Base-by-base conservation (phyloP, 2,113 vertebrate genomes). In the Rhadina sibilatrix region DNA sequence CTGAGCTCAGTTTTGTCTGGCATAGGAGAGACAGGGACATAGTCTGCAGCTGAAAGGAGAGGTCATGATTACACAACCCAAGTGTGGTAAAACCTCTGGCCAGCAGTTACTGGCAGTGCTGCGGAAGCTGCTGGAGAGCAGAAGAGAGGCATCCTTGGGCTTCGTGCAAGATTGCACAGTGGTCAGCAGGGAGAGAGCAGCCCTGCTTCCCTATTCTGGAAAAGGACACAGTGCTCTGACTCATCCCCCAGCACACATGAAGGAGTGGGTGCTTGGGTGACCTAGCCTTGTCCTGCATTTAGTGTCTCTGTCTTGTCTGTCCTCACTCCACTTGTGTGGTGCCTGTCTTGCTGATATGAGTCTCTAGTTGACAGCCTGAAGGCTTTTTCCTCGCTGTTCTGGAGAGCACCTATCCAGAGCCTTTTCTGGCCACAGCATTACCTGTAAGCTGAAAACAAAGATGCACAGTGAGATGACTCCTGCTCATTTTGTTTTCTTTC, bases 61-160 rank as follows among this genome's bases (percentile, higher is more conserved):
- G 92, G 69, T 80, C 88, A 42, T 8, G 35, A 80, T 91, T 95
- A 44, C 72, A 83, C 83, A 94, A 96, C 53, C 17, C 46, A 3
- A 89, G 59, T 91, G 90, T 94, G 95, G 94, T 72, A 93, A 96
- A 93, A 56, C 27, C 81, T 57, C 77, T 59, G 93, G 81, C 92
- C 89, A 91, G 91, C 74, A 96, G 61, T 96, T 97, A 87, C 96
- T 25, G 83, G 68, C 89, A 97, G 18, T 9, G 74, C 94, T 95
- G 94, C 68, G 94, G 96, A 97, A 97, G 95, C 94, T 97, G 81
- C 92, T 77, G 91, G 72, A 70, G 87, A 95, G 65, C 87, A 89
- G 69, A 57, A 63, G 79, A 68, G 65, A 95, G 70, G 70, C 90
- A 89, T 81, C 72, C 95, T 1, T 25, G 38, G 82, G 70, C 95